Percentiles rank a stretch among this genome's conserved stretches.
Evolutionary conservation across 2,797 vertebrate genomes (phyloP).

Genomic region (Chelon labrosus): DNA sequence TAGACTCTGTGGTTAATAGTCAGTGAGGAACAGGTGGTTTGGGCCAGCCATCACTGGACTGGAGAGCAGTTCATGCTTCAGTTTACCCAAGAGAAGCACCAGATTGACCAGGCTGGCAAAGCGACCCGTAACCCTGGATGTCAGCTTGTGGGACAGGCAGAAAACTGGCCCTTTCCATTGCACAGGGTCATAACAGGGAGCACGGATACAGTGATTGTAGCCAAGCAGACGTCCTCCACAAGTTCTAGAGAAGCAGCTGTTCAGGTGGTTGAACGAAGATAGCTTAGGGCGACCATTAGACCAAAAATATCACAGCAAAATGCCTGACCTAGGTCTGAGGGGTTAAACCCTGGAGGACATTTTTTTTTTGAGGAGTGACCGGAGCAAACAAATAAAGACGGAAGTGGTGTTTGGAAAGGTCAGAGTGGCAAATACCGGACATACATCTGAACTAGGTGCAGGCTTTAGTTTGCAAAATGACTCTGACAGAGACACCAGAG

Average conservation of each 20-base stretch:
- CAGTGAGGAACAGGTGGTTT: slow-evolving; percentile 16
- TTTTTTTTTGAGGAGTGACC: no score
- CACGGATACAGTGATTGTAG: no score
- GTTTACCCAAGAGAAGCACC: no score
- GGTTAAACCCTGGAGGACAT: background rate
- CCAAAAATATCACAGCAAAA: background rate
- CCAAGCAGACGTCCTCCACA: no score
- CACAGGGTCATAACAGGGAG: no score
- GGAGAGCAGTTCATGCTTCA: background rate
- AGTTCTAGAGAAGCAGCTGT: no score
- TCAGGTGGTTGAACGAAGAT: no score
- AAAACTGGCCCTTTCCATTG: no score
- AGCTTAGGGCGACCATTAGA: no score
- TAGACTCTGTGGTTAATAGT: slow-evolving; percentile 3
- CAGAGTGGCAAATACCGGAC: background rate
- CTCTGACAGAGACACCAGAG: background rate
- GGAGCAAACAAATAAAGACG: background rate
- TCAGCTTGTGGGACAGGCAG: no score
- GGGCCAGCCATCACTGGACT: background rate
- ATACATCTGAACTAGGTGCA: background rate
- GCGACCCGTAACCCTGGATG: background rate
- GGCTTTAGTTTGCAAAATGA: background rate
- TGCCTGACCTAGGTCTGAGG: background rate
- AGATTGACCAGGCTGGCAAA: background rate
- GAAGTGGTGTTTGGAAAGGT: no score